Base-by-base conservation (phyloP, 2,888 invertebrate genomes). In the Steromphala cineraria region DNA sequence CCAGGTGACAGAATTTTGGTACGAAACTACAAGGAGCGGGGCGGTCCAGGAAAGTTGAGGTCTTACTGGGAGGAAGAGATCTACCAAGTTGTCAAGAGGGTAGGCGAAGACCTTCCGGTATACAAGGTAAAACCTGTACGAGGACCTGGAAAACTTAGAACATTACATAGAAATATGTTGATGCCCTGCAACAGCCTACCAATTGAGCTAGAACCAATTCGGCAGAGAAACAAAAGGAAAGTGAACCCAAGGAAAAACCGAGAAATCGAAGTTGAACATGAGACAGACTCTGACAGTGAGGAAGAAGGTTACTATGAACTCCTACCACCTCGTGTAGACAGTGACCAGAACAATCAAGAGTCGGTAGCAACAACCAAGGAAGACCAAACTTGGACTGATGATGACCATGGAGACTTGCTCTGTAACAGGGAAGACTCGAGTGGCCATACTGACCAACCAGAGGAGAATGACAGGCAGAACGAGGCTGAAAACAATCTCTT, bases 1-100 rank as follows among this genome's bases (percentile, higher is more conserved):
- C 62, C 78, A 52, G 80, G 80, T n/a, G 80, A 80, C 19, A 17
- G 80, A 21, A 75, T 75, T 8, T 46, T 80, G 40, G 75, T 80
- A 40, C 31, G 80, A 46, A 80, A 80, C 36, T 19, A 74, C 5
- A 55, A 19, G 46, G 80, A 80, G 52, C 53, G 80, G 5, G 80
- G 79, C n/a, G 74, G 74, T 28, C 79, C 79, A 53, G 79, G 79
- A 5, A 79, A 79, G 13, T 31, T 74, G 7, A 17, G 79, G 19
- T 74, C 71, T 17, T 79, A 79, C 53, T 79, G 75, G 74, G 74
- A 79, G 36, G 15, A 79, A n/a, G 55, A 75, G 10, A 4, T 79
- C 5, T 24, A 74, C 53, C n/a, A 67, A n/a, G 79, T 79, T n/a
- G 79, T 67, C 62, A 62, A 53, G 21, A 10, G 78, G 24, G 36